A percentile compares a stretch with the other conserved stretches of the same genome.
phyloP scores from a whole-genome alignment of 2,113 vertebrate genomes.

The Cavia aperea region DNA sequence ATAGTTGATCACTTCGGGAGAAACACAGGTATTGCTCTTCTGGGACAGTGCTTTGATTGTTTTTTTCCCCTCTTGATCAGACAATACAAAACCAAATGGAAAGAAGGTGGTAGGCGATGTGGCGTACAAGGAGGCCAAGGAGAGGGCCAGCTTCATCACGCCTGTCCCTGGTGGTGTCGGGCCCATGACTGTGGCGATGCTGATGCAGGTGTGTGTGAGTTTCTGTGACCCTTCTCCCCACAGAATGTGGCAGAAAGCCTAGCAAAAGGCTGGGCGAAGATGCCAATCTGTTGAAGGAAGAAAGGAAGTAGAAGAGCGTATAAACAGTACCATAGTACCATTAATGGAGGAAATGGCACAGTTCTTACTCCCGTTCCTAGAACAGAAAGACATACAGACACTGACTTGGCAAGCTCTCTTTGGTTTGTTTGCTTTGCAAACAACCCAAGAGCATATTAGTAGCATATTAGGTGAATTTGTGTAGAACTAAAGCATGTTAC shows the following conservation, averaged over 20 bases:
- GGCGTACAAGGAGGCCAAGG: constrained; percentile 84
- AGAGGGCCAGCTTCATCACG: constrained; percentile 90
- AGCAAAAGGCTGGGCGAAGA: background rate
- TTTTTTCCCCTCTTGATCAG: constrained; percentile 71
- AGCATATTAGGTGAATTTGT: too few relatives aligned
- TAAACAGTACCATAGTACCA: background rate
- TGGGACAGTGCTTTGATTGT: constrained; percentile 12
- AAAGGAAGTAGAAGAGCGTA: background rate
- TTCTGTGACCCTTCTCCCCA: background rate
- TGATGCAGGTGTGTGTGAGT: constrained; percentile 87
- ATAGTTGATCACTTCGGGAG: background rate
- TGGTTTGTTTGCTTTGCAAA: background rate
- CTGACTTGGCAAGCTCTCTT: background rate
- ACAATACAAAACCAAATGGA: constrained; percentile 85
- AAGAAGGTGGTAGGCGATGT: constrained; percentile 94
- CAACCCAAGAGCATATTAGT: background rate
- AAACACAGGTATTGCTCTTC: background rate
- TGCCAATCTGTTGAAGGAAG: background rate
- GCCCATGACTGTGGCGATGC: constrained; percentile 98
- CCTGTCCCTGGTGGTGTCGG: constrained; percentile 97
- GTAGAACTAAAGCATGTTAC: background rate
- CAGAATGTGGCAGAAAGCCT: background rate
- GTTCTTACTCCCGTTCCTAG: background rate
- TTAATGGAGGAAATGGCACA: background rate
- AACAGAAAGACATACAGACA: background rate